phyloP scores from a whole-genome alignment of 2,113 vertebrate species.

The Seriola aureovittata region DNA sequence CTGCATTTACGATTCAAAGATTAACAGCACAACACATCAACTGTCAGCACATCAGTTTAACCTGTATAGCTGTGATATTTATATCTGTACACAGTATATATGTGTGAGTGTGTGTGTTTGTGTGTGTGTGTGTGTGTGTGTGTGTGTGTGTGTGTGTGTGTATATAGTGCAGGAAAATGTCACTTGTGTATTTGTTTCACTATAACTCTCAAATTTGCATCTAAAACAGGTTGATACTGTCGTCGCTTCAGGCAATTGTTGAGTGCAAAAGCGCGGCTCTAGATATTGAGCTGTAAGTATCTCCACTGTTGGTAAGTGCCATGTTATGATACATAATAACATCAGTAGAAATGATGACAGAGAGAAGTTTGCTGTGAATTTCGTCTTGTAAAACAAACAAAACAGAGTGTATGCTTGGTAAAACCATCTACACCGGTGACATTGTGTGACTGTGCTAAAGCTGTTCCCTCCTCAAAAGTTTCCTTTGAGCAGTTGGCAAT shows the following conservation, averaged over 20 bases:
- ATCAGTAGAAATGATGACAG: conserved; percentile 20
- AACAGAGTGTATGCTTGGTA: conserved; percentile 22
- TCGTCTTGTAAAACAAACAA: conserved; percentile 21
- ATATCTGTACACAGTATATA: background rate
- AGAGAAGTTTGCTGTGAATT: background rate
- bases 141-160: no score
- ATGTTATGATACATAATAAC: conserved; percentile 20
- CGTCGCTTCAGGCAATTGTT: conserved; percentile 32
- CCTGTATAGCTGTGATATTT: no score
- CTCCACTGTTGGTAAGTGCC: conserved; percentile 33
- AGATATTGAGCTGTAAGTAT: conserved; percentile 2
- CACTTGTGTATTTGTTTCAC: background rate
- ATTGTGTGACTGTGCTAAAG: conserved; percentile 38
- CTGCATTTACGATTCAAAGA: background rate
- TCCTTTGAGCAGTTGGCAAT: conserved; percentile 1
- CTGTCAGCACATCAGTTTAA: background rate
- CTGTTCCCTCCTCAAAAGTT: conserved; percentile 15
- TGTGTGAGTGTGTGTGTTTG: no score
- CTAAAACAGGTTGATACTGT: conserved; percentile 6
- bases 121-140: no score
- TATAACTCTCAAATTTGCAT: conserved; percentile 8
- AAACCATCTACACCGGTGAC: conserved; percentile 31
- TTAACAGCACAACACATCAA: background rate
- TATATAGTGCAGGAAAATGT: background rate
- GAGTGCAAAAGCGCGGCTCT: background rate